phyloP scores from a whole-genome alignment of 2,797 vertebrate species.

The Harpagifer antarcticus region DNA sequence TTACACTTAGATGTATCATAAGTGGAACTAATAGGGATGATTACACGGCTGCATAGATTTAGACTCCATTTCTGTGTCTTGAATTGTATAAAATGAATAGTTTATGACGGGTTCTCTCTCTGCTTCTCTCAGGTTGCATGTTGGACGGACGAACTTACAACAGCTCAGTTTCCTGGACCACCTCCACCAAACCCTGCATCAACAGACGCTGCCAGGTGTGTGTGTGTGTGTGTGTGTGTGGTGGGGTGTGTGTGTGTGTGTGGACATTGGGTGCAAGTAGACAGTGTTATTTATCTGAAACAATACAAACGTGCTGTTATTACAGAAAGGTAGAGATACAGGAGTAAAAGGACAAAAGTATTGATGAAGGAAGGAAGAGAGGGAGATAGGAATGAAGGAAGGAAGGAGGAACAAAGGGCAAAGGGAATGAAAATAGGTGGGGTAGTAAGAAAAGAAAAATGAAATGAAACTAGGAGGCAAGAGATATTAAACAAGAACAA shows the following conservation, averaged over 20 bases:
- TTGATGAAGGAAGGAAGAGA: too few species aligned
- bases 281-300: too few species aligned
- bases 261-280: too few species aligned
- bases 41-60: too few species aligned
- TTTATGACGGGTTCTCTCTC: not conserved
- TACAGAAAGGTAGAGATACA: not conserved
- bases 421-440: too few species aligned
- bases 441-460: too few species aligned
- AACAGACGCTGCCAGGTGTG: conserved; percentile 93
- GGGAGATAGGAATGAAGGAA: not conserved
- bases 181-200: conserved; percentile 87
- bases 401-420: too few species aligned
- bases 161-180: conserved; percentile 93
- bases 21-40: too few species aligned
- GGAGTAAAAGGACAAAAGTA: not conserved
- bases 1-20: too few species aligned
- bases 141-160: conserved; percentile 91
- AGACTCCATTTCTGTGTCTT: not conserved
- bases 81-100: not conserved
- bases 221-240: conserved; percentile 26
- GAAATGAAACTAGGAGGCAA: too few species aligned
- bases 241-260: not conserved
- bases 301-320: not conserved
- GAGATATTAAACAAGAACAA: too few species aligned
- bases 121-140: conserved; percentile 86